A percentile compares a stretch with the other conserved stretches of the same genome.
Conservation (phyloP, 2,797 vertebrate species). For the Cercopithecus neglectus region DNA sequence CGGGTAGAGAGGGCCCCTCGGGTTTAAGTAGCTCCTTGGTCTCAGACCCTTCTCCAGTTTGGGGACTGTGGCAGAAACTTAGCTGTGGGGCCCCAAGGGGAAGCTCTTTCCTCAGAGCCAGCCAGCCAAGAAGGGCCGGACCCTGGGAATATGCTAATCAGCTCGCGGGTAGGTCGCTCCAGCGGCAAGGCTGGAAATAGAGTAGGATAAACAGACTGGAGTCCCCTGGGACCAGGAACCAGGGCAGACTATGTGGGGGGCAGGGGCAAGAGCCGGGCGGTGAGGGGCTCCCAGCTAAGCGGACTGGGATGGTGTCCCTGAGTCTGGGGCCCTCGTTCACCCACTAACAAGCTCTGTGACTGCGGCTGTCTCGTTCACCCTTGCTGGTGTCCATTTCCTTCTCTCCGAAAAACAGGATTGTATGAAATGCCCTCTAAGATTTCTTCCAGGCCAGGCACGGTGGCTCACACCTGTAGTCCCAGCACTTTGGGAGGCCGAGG, state of each 20-base stretch:
- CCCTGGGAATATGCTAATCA: conserved; percentile 67
- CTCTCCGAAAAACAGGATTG: background rate
- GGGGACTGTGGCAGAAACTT: background rate
- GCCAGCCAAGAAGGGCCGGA: background rate
- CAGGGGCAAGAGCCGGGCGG: too few relatives aligned
- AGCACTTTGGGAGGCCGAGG: too few relatives aligned
- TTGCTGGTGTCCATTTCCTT: background rate
- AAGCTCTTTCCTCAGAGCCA: background rate
- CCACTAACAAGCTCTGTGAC: background rate
- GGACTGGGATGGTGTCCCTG: background rate
- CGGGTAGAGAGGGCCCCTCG: background rate
- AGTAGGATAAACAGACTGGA: conserved; percentile 59
- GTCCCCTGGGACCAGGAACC: conserved; percentile 29
- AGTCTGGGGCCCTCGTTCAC: background rate
- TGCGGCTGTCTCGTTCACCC: background rate
- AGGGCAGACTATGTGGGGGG: background rate
- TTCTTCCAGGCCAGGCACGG: accelerated
- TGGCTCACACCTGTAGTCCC: background rate
- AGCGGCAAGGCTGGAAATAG: conserved; percentile 62
- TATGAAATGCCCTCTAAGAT: background rate
- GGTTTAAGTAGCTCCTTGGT: background rate
- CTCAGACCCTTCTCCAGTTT: background rate
- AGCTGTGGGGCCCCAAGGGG: background rate
- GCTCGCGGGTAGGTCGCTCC: background rate
- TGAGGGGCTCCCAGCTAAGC: background rate